Evolutionary conservation across 2,888 invertebrate species (phyloP), one percentile per base, ranked within the genome.

Genomic region (Campoplex capitator): DNA sequence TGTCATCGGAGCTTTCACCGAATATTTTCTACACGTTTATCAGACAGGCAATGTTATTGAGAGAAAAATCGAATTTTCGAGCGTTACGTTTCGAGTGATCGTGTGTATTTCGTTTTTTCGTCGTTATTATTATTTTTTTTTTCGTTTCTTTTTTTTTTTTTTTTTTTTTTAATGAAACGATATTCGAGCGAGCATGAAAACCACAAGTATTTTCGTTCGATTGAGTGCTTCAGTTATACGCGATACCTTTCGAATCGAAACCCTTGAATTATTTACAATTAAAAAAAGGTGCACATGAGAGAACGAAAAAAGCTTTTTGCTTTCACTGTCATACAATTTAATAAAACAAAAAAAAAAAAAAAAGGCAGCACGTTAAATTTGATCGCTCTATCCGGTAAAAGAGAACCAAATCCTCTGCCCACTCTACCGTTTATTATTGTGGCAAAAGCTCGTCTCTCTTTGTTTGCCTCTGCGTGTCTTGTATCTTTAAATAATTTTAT

Each of bases 1-100:
- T 89, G 82, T 89, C 75, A 85, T 84, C 77, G 48, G 85, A 85
- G 83, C 73, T 68, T 77, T 38, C 18, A 35, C 11, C 67, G 58
- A 70, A 83, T 78, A 35, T 70, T 67, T 51, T 73, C 35, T 62
- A 62, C 45, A 77, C 82, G 82, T 56, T 70, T 74, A 83, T 88
- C 75, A 71, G n/a, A 76, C 58, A 38, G 38, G 8, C 70, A 28
- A 62, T 67, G 65, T 76, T 38, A 67, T 67, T 70, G 51, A 45
- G 58, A 42, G 74, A 56, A 70, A 58, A 51, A 51, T 11, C 51
- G 68, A 48, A 77, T 77, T 83, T 76, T 62, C 76, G 65, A 76
- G 79, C 73, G 62, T 84, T 73, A 28, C 18, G 48, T 86, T 77
- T 81, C 84, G 84, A 84, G 74, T 62, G 32, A 54, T 67, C 68